phyloP scores from a whole-genome alignment of 2,888 invertebrate genomes.

The Epiblema foenella region DNA sequence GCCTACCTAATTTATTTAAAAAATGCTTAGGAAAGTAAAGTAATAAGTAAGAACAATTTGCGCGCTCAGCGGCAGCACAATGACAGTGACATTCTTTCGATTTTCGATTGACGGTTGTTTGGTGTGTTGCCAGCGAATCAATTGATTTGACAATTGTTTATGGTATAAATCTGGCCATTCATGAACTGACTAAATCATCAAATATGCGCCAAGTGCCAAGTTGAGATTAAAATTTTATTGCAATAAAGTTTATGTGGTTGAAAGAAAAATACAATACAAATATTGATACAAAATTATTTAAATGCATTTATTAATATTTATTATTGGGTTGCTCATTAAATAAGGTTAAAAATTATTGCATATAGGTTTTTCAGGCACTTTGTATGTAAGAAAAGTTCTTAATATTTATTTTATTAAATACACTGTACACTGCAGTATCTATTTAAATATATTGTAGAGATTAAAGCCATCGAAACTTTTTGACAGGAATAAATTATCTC shows the following conservation, averaged over 20 bases:
- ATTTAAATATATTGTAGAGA: conserved; percentile 18
- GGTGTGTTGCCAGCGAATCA: conserved; percentile 16
- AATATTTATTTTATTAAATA: not conserved
- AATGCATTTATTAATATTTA: not conserved
- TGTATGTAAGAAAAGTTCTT: not conserved
- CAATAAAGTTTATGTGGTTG: not conserved
- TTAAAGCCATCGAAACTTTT: conserved; percentile 32
- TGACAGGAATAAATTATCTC: conserved; percentile 64
- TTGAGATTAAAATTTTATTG: not conserved
- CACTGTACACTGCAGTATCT: not conserved
- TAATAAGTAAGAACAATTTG: not conserved
- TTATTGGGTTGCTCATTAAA: not conserved
- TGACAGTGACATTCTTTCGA: not conserved
- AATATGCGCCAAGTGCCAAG: conserved; percentile 19
- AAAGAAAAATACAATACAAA: too few species aligned
- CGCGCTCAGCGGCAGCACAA: conserved; percentile 16
- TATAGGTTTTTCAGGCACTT: not conserved
- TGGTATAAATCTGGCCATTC: conserved; percentile 23
- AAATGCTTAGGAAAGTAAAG: not conserved
- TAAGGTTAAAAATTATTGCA: not conserved
- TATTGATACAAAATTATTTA: too few species aligned
- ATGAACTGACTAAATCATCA: conserved; percentile 1
- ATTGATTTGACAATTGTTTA: conserved; percentile 4
- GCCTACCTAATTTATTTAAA: not conserved
- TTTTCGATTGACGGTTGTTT: conserved; percentile 19